Percentiles rank a stretch among this genome's conserved stretches.
Conservation (phyloP, 2,113 vertebrate species). For the Corvus moneduloides region DNA sequence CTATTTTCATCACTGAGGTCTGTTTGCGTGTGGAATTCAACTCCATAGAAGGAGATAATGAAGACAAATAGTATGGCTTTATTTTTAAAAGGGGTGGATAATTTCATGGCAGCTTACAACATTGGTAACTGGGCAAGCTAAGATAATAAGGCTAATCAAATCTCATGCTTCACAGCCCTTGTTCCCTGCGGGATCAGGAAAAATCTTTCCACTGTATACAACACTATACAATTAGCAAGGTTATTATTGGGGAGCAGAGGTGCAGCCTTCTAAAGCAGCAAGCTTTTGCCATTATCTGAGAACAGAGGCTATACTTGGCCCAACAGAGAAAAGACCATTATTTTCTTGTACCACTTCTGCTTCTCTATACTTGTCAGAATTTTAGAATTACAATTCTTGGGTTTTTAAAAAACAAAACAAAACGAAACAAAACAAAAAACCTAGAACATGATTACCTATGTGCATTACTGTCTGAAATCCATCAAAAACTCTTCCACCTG, state of each 20-base stretch:
- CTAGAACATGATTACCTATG: background rate
- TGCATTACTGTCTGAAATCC: background rate
- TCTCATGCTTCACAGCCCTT: constrained; percentile 57
- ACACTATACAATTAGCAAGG: constrained; percentile 10
- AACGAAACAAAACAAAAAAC: too few species aligned
- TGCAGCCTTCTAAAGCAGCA: constrained; percentile 28
- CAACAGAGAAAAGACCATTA: background rate
- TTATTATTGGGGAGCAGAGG: constrained; percentile 33
- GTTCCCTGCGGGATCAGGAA: constrained; percentile 26
- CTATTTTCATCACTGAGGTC: constrained; percentile 45
- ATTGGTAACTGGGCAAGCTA: constrained; percentile 58
- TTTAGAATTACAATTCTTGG: background rate
- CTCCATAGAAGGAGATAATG: constrained; percentile 38
- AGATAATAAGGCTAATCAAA: constrained; percentile 63
- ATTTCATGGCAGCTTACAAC: constrained; percentile 62
- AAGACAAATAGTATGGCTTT: constrained; percentile 56
- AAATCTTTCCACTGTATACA: constrained; percentile 2
- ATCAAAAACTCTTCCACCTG: background rate
- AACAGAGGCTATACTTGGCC: background rate
- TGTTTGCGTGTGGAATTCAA: constrained; percentile 45
- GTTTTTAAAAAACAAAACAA: background rate
- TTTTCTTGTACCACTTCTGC: background rate
- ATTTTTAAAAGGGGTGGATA: constrained; percentile 64
- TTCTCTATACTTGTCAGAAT: background rate
- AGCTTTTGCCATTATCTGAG: background rate